Base-by-base conservation (phyloP, 2,888 invertebrate species). In the Athalia cordata region DNA sequence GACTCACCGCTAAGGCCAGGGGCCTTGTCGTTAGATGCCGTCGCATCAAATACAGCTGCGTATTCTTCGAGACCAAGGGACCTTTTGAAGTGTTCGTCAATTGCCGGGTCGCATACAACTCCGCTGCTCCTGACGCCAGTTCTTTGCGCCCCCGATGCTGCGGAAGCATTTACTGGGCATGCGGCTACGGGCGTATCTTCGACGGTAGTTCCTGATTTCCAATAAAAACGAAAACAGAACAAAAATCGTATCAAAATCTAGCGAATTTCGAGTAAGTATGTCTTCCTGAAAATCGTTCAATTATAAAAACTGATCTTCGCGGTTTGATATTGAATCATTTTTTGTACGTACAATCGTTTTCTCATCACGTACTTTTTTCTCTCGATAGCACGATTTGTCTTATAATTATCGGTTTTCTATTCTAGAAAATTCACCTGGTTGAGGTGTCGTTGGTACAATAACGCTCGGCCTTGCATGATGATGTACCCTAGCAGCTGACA, bases 21-120 rank as follows among this genome's bases (percentile, higher is more conserved):
- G 75, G 89, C 90, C 80, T 88, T 90, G 83, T 90, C 90, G 79
- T 79, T 81, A 67, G 85, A 84, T 65, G 85, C 82, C 75, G 84
- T 83, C 7, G 89, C 89, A 78, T 89, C 86, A 81, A 90, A 90
- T 13, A 90, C 89, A 4, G 90, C 90, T 11, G 90, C 90, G 81
- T 90, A 90, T 64, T 89, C 88, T 79, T 96, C 94, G 84, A 95
- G 94, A 78, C 98, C 98, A 81, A 98, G 92, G 0, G 98, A 98
- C 81, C 98, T 94, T 78, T 98, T 93, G 91, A 98, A 98, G 91
- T 98, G 98, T 89, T 98, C 98, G 91, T 98, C 98, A 86, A 98
- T 97, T 78, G 96, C 96, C 9, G 96, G 96, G 90, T 97, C 97
- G 90, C 96, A 88, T 13, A 86, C 87, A 50, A 85, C 86, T 77